These are phyloP conservation scores for Cartodere bifasciata DNA, from an alignment of 2,888 invertebrate genomes.

Conservation along the genomic window DNA sequence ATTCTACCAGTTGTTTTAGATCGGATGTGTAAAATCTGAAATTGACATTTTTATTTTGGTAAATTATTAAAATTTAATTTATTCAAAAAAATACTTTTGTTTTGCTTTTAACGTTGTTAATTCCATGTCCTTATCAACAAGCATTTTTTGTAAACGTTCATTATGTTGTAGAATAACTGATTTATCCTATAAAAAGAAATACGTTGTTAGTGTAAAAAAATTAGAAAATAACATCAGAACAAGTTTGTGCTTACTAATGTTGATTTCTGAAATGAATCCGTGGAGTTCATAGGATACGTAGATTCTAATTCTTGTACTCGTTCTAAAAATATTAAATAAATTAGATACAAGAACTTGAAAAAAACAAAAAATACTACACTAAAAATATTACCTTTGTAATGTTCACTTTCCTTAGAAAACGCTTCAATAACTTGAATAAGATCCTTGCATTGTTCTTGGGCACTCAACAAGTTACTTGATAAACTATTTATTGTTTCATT, in stretches of 20 bases:
- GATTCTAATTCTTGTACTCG: background rate
- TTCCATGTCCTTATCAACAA: conserved; percentile 25
- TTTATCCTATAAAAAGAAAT: no score
- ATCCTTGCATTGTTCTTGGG: conserved; percentile 25
- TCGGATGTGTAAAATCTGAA: conserved; percentile 22
- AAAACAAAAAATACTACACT: background rate
- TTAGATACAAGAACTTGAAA: background rate
- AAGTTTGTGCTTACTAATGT: no score
- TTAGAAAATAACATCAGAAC: no score
- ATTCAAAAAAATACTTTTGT: conserved; percentile 18
- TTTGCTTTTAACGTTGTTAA: conserved; percentile 22
- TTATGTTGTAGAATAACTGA: no score
- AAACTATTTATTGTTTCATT: conserved; percentile 17
- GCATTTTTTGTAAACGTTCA: conserved; percentile 24
- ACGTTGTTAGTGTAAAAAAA: no score
- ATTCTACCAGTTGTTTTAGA: conserved; percentile 23
- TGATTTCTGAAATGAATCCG: no score
- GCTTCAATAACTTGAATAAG: conserved; percentile 22
- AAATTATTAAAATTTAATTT: background rate
- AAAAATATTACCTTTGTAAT: conserved; percentile 21
- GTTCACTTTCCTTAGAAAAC: conserved; percentile 23
- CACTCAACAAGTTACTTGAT: conserved; percentile 21
- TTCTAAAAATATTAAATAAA: background rate
- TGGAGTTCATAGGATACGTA: background rate
- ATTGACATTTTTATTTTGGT: conserved; percentile 4